phyloP scores from a whole-genome alignment of 2,113 vertebrate genomes.

The Protobothrops flavoviridis region DNA sequence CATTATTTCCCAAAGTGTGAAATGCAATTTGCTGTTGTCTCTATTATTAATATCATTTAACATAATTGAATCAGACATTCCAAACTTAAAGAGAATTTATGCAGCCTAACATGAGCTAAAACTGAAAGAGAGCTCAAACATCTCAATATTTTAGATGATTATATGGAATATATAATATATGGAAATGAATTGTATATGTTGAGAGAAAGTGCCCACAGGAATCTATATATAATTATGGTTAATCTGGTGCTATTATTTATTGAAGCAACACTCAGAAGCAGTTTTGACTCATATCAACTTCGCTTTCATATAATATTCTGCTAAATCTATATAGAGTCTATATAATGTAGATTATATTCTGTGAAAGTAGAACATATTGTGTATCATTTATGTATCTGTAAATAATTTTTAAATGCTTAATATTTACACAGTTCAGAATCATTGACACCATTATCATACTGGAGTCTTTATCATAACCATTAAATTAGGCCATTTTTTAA shows the following conservation, averaged over 20 bases:
- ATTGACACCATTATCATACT: background rate
- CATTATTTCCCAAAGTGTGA: background rate
- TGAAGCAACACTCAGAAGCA: background rate
- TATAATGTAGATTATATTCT: too few relatives aligned
- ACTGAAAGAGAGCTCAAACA: background rate
- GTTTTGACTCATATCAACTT: background rate
- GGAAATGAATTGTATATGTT: background rate
- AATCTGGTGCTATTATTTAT: background rate
- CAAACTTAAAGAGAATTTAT: background rate
- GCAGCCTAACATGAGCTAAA: background rate
- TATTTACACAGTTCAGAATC: background rate
- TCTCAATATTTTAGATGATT: background rate
- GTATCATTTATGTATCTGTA: background rate
- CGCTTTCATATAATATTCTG: background rate
- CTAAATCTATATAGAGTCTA: background rate
- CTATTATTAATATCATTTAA: background rate
- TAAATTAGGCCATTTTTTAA: background rate
- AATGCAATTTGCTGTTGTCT: background rate
- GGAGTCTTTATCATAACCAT: background rate
- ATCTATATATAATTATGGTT: background rate
- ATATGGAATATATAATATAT: background rate
- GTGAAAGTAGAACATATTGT: background rate
- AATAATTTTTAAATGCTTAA: background rate
- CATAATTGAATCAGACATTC: background rate
- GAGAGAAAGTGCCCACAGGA: background rate